Percentiles rank a stretch among this genome's conserved stretches.
Conservation (phyloP, 2,113 vertebrate species). For the Bubo blakistoni region DNA sequence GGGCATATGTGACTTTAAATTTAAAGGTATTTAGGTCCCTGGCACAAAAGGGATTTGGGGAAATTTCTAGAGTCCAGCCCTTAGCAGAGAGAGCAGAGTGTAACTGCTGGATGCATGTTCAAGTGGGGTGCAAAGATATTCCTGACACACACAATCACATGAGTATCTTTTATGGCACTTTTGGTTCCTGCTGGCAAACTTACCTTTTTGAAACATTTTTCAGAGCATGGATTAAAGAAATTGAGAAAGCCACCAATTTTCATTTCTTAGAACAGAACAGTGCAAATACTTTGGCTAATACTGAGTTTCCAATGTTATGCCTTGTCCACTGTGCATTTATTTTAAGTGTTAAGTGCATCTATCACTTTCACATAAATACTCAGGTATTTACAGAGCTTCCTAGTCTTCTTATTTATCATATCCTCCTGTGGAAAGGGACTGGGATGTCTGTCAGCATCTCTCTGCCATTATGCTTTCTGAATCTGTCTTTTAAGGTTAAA, state of each 20-base stretch:
- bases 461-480: neutral
- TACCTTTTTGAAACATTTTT: neutral
- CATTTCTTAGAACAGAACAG: neutral
- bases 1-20: neutral
- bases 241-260: neutral
- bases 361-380: neutral
- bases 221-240: neutral
- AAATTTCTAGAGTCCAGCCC: neutral
- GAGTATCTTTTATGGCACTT: neutral
- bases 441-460: neutral
- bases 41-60: accelerated
- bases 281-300: neutral
- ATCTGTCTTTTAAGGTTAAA: neutral
- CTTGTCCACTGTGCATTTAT: neutral
- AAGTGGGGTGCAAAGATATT: neutral
- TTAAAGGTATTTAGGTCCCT: neutral
- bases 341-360: neutral
- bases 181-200: neutral
- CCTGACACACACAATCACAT: neutral
- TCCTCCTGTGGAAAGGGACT: neutral
- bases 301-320: neutral
- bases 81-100: neutral
- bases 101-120: neutral
- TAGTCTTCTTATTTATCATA: neutral
- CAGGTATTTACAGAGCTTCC: neutral